Evolutionary conservation across 2,797 vertebrate species (phyloP).

Genomic region (Sebastes vulpes): DNA sequence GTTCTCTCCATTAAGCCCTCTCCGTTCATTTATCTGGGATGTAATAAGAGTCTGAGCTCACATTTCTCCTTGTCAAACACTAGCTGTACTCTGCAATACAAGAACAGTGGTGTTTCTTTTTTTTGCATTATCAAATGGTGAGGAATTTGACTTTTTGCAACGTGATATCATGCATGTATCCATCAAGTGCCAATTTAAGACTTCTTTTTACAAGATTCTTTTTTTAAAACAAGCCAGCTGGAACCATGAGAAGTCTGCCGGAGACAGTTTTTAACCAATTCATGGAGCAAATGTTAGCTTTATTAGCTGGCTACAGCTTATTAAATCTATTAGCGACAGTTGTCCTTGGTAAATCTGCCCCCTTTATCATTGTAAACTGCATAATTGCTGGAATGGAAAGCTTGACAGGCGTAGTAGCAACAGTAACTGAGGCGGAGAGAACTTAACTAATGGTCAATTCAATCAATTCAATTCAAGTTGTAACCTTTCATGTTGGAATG

Average conservation of each 20-base stretch:
- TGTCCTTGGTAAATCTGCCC: not conserved
- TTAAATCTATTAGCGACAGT: not conserved
- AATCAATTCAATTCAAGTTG: not conserved
- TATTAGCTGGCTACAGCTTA: not conserved
- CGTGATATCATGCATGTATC: not conserved
- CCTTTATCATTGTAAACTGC: not conserved
- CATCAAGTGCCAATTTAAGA: not conserved
- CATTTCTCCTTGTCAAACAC: not conserved
- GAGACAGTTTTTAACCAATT: not conserved
- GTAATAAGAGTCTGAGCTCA: not conserved
- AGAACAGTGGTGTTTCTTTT: not conserved
- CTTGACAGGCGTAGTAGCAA: not conserved
- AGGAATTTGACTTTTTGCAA: not conserved
- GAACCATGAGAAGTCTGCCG: not conserved
- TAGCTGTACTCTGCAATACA: not conserved
- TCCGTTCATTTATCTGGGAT: constrained; percentile 2
- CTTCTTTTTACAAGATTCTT: not conserved
- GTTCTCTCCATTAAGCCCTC: not conserved
- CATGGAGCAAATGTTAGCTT: not conserved
- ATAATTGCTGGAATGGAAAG: not conserved
- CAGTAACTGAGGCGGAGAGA: not conserved
- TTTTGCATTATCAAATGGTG: not conserved
- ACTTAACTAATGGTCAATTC: not conserved
- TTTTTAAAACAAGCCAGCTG: not conserved
- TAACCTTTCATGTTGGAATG: no score